Evolutionary conservation across 2,888 invertebrate species (phyloP).

Genomic region (Mechanitis mazaeus): DNA sequence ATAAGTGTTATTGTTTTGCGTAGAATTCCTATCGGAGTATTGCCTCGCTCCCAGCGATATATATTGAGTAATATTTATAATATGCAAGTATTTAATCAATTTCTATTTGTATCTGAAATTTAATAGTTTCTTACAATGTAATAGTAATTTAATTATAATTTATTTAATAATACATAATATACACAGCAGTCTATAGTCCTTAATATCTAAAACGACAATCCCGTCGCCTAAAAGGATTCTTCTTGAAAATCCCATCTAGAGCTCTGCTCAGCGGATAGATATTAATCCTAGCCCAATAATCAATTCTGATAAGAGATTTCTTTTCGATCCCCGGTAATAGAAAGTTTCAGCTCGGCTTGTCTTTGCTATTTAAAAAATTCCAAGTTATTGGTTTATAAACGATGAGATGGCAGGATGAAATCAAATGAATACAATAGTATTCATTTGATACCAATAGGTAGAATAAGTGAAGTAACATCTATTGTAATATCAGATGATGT

Average conservation of each 20-base stretch:
- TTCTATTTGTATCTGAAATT: not conserved
- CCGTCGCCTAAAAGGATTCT: slow-evolving; percentile 43
- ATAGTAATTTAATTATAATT: no score
- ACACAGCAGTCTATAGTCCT: no score
- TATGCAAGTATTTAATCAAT: slow-evolving; percentile 3
- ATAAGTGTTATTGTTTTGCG: slow-evolving; percentile 61
- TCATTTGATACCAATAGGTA: no score
- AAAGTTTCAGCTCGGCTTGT: slow-evolving; percentile 64
- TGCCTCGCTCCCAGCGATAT: not conserved
- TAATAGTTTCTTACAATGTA: no score
- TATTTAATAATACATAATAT: no score
- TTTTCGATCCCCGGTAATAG: slow-evolving; percentile 64
- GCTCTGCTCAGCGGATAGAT: slow-evolving; percentile 48
- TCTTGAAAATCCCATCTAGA: slow-evolving; percentile 52
- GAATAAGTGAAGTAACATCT: no score
- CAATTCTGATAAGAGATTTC: slow-evolving; percentile 71
- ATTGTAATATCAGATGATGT: no score
- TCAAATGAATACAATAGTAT: not conserved
- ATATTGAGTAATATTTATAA: slow-evolving; percentile 1
- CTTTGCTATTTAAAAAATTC: slow-evolving; percentile 47
- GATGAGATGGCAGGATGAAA: not conserved
- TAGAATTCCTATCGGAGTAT: slow-evolving; percentile 25
- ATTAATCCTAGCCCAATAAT: slow-evolving; percentile 56
- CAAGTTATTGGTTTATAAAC: slow-evolving; percentile 5
- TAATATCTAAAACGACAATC: slow-evolving; percentile 29